Evolutionary conservation across 2,113 vertebrate genomes (phyloP).

Genomic region (Merops nubicus): DNA sequence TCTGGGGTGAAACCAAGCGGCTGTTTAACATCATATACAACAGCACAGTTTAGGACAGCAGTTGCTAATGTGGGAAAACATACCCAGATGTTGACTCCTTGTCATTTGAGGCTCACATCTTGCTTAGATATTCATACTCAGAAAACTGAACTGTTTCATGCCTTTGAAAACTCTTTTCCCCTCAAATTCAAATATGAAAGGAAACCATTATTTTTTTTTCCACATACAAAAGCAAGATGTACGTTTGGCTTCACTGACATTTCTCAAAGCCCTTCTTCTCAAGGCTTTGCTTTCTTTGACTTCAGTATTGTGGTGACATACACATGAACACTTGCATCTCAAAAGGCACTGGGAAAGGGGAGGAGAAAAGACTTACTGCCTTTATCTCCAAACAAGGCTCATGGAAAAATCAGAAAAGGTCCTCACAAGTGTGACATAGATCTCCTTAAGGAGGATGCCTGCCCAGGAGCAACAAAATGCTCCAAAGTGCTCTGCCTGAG

Average conservation of each 20-base stretch:
- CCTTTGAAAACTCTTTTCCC: slow-evolving; percentile 31
- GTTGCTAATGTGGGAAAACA: slow-evolving; percentile 63
- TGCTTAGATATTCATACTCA: slow-evolving; percentile 46
- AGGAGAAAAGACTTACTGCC: background rate
- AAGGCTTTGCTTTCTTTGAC: background rate
- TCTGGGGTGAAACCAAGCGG: slow-evolving; percentile 32
- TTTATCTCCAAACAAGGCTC: background rate
- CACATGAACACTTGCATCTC: background rate
- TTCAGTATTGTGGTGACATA: background rate
- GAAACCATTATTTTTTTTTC: background rate
- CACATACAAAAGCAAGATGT: background rate
- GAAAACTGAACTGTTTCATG: slow-evolving; percentile 28
- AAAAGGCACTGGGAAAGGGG: background rate
- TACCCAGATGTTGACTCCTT: slow-evolving; percentile 67
- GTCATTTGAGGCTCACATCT: slow-evolving; percentile 51
- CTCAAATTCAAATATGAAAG: background rate
- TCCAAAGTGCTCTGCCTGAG: background rate
- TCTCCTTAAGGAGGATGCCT: background rate
- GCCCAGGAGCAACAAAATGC: background rate
- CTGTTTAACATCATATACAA: slow-evolving; percentile 40
- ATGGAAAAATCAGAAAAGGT: background rate
- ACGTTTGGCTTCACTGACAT: background rate
- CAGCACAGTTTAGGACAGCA: slow-evolving; percentile 28
- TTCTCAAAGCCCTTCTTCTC: background rate
- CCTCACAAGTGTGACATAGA: background rate